A percentile compares a stretch with the other conserved stretches of the same genome.
Conservation (phyloP, 2,113 vertebrate genomes). For the Hippocampus barbouri region DNA sequence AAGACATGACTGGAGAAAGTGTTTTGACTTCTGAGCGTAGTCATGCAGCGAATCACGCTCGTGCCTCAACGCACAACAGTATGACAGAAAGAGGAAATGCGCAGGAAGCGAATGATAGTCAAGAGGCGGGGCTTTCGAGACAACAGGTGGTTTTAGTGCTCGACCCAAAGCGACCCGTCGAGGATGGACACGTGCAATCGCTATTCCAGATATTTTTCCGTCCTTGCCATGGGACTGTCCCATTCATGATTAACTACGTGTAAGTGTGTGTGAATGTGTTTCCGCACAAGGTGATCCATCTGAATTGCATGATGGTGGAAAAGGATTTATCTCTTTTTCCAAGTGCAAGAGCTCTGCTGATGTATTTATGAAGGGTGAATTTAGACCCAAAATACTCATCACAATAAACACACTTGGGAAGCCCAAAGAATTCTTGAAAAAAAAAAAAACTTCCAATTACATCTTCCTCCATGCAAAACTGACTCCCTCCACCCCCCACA, state of each 20-base stretch:
- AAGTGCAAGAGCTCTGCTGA: slow-evolving; percentile 37
- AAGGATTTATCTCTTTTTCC: slow-evolving; percentile 43
- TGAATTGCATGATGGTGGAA: slow-evolving; percentile 52
- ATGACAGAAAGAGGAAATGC: slow-evolving; percentile 59
- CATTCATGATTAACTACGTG: slow-evolving; percentile 55
- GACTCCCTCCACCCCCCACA: no score
- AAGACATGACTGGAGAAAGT: no score
- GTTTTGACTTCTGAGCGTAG: background rate
- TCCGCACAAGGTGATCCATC: slow-evolving; percentile 48
- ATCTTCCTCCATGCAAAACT: no score
- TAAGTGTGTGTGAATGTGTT: slow-evolving; percentile 20
- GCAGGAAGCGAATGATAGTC: slow-evolving; percentile 60
- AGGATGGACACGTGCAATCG: slow-evolving; percentile 27
- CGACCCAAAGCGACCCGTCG: slow-evolving; percentile 37
- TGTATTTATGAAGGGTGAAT: slow-evolving; percentile 5
- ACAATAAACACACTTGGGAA: background rate
- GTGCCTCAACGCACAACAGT: background rate
- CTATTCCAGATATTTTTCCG: slow-evolving; percentile 62
- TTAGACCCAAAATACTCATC: background rate
- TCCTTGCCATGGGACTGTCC: slow-evolving; percentile 46
- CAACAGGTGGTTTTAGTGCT: slow-evolving; percentile 28
- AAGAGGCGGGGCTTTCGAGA: slow-evolving; percentile 36
- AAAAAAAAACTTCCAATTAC: background rate
- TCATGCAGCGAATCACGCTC: background rate
- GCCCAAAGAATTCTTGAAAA: background rate